Conservation (phyloP, 2,888 invertebrate species). For the Tipula lateralis region DNA sequence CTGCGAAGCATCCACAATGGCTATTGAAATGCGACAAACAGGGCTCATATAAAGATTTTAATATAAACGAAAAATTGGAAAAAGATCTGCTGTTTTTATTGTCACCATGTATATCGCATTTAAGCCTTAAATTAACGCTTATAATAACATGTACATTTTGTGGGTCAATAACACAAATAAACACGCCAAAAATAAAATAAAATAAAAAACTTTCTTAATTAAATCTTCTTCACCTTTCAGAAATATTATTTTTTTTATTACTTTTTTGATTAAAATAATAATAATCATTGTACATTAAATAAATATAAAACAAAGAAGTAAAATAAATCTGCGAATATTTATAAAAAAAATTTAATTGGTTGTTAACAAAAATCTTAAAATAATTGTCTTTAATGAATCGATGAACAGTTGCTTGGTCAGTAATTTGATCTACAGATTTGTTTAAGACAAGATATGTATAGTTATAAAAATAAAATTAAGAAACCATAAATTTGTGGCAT, state of each 20-base stretch:
- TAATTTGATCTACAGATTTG: background rate
- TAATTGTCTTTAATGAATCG: background rate
- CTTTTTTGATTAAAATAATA: background rate
- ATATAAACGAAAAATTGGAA: too few relatives aligned
- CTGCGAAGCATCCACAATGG: too few relatives aligned
- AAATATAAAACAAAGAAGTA: background rate
- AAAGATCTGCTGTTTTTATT: too few relatives aligned
- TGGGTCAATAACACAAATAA: background rate
- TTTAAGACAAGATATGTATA: background rate
- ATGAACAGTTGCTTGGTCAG: background rate
- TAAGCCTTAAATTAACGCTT: background rate
- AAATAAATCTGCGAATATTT: background rate
- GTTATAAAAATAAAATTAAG: background rate
- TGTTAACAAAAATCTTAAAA: background rate
- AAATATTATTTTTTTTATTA: background rate
- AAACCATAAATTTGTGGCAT: background rate
- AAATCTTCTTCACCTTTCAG: background rate
- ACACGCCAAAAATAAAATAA: background rate
- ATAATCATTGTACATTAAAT: background rate
- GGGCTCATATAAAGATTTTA: too few relatives aligned
- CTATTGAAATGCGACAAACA: too few relatives aligned
- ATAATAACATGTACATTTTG: background rate
- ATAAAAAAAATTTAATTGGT: background rate
- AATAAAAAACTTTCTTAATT: background rate
- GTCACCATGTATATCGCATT: too few relatives aligned